These are phyloP conservation scores for Eurystomus gularis DNA, from an alignment of 2,113 vertebrate genomes.

Conservation along the genomic window DNA sequence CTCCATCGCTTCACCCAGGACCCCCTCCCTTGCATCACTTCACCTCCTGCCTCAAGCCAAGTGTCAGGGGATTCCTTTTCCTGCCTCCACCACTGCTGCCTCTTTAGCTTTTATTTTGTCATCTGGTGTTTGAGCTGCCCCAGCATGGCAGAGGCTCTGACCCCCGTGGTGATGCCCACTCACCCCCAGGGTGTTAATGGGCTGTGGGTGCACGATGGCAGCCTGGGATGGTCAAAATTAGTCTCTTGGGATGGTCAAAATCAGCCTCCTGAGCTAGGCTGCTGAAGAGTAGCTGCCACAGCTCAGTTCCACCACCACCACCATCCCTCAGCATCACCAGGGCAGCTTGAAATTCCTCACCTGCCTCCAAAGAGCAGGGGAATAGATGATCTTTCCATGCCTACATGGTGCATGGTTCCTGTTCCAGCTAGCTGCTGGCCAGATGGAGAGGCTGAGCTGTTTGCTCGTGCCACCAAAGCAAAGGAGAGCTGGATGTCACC, in stretches of 20 bases:
- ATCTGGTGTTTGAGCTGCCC: not conserved
- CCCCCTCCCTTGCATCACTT: fast-evolving
- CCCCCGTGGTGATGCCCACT: fast-evolving
- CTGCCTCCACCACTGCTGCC: not conserved
- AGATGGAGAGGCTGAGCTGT: fast-evolving
- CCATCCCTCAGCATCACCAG: not conserved
- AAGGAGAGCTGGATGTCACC: not conserved
- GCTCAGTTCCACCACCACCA: not conserved
- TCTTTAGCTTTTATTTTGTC: fast-evolving
- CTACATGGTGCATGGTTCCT: fast-evolving
- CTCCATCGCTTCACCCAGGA: not conserved
- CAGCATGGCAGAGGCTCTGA: not conserved
- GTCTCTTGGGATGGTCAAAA: not conserved
- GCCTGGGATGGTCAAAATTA: not conserved
- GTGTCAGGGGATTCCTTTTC: not conserved
- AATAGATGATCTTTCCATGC: not conserved
- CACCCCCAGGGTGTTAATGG: fast-evolving
- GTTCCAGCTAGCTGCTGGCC: not conserved
- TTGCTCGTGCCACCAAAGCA: not conserved
- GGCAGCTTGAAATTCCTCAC: not conserved
- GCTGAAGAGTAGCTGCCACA: fast-evolving
- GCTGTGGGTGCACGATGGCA: not conserved
- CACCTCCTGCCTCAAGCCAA: not conserved
- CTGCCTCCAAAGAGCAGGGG: too few species aligned
- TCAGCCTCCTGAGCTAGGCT: not conserved